Evolutionary conservation across 1,140 invertebrate species (phyloP), one percentile per base, ranked within the genome.

Genomic region (Saccostrea cuccullata): DNA sequence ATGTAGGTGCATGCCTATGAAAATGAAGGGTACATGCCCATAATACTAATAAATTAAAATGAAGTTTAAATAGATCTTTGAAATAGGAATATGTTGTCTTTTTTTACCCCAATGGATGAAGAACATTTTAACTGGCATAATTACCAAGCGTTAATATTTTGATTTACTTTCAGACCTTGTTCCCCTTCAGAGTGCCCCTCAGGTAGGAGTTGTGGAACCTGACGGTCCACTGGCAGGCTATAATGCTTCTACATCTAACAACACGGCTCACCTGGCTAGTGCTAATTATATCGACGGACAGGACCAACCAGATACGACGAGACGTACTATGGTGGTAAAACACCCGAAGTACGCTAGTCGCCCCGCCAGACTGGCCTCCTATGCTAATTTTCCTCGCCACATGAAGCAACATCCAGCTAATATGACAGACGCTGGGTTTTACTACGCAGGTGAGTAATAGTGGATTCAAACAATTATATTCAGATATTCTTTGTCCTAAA

Each of bases 211-310:
- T 12, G 67, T 70, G 26, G n/a, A 26, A 23, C 11, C 67, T 70
- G 67, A 70, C 26, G 67, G 67, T 70, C 67, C 26, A 2, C n/a
- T 0, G 0, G 17, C 26, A 26, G 9, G n/a, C 5, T 12, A 17
- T 26, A 0, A 9, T n/a, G 67, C 17, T 9, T 17, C 2, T 20
- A 8, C 1, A 9, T 3, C 67, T 6, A 70, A 70, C 67, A 70
- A 70, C n/a, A 70, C 67, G 26, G 67, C 67, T 26, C 67, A 70
- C 67, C 67, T 70, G n/a, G n/a, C 67, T 23, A 70, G 67, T 26
- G 67, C 67, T 26, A 26, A 26, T 23, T 70, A 70, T 26, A 23
- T 20, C 2, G n/a, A 23, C 11, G 26, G 67, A 6, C 67, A 70
- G 23, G n/a, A 26, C 12, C 67, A 26, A 5, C 26, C 67, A 1